phyloP scores from a whole-genome alignment of 1,140 invertebrate genomes.

The Pseudomyrmex dendroicus region DNA sequence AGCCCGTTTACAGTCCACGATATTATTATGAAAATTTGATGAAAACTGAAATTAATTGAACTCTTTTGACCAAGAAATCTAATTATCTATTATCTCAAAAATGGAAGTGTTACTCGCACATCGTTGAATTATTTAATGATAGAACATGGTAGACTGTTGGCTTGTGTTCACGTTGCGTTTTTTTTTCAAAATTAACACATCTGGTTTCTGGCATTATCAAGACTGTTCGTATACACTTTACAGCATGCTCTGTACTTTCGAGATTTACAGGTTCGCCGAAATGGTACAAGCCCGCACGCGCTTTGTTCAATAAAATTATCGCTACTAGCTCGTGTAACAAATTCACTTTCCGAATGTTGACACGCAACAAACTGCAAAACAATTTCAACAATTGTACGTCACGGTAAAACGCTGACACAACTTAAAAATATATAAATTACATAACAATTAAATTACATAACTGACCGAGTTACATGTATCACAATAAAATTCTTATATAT shows the following conservation, averaged over 20 bases:
- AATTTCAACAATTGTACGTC: not conserved
- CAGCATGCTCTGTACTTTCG: conserved; percentile 9
- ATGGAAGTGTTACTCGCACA: conserved; percentile 21
- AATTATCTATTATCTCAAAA: not conserved
- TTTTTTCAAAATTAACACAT: conserved; percentile 36
- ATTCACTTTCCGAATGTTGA: conserved; percentile 29
- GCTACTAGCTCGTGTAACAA: conserved; percentile 50
- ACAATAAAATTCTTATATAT: not conserved
- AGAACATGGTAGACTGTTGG: conserved; percentile 7
- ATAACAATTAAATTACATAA: too few species aligned
- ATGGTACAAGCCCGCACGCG: not conserved
- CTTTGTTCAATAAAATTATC: conserved; percentile 47
- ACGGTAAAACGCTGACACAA: conserved; percentile 16
- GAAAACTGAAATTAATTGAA: conserved; percentile 19
- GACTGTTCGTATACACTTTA: not conserved
- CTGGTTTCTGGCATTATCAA: conserved; percentile 35
- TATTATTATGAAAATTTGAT: not conserved
- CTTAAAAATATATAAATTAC: conserved; percentile 13
- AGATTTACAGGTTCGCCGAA: not conserved
- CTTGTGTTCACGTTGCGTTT: not conserved
- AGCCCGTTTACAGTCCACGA: not conserved
- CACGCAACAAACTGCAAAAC: not conserved
- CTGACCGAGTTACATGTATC: not conserved
- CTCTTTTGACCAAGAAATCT: not conserved
- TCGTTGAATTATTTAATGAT: conserved; percentile 6